Evolutionary conservation across 2,797 vertebrate species (phyloP), one percentile per base, ranked within the genome.

Genomic region (Rachycentron canadum): DNA sequence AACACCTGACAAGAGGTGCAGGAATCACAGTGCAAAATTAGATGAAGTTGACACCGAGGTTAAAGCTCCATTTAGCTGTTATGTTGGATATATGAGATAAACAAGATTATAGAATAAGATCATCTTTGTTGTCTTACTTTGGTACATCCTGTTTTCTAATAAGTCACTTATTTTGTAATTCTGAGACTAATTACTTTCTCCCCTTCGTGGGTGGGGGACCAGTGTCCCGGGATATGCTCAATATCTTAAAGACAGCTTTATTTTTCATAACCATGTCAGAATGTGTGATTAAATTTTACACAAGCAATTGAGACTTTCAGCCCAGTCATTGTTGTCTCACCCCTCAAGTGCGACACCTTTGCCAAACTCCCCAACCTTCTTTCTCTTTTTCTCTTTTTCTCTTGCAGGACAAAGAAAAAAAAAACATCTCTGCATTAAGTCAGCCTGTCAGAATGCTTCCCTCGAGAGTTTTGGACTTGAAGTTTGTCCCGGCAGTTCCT

Each of bases 371-470:
- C 32, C 41, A 13, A 23, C 5, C 49, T 32, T 13, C 17, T 63
- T 32, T 23, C 25, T 57, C 16, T 62, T 36, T 68, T 70, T 80
- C 45, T 81, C 40, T 30, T 30, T 58, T 74, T 57, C 49, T 66
- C n/a, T 40, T 59, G 71, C 68, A 81, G 26, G 56, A 76, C 72
- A 36, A 67, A 71, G 88, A 82, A 81, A n/a, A 65, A 76, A 75
- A 38, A 67, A 71, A 88, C 81, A 59, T 73, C 76, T 85, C 91
- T 93, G 92, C 95, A 95, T 94, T 96, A 94, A 90, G 95, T 97
- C 86, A 96, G 96, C 85, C 93, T 97, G 91, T 95, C 95, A 86
- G 95, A 95, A 90, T 86, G 94, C 84, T 96, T 97, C 91, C 96
- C 97, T 41, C 88, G 94, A 81, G 95, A 94, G 81, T 87, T 94